Evolutionary conservation across 2,888 invertebrate species (phyloP).

Genomic region (Xestia ashworthii): DNA sequence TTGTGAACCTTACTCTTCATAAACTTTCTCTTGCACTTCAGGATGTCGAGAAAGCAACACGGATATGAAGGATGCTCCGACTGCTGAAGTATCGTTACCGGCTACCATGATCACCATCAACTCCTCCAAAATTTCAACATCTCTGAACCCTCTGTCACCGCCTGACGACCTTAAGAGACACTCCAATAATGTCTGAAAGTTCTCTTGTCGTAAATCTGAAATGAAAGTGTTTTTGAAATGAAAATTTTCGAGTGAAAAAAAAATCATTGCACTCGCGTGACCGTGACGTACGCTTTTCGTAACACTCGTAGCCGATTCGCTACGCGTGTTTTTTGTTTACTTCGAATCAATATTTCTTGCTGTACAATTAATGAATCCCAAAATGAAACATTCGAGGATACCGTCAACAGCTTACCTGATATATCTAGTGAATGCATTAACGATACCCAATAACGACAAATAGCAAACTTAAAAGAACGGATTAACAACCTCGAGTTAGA

Average conservation of each 20-base stretch:
- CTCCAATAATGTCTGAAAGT: constrained; percentile 31
- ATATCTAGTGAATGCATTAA: no score
- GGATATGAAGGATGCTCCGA: constrained; percentile 69
- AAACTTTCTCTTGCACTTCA: constrained; percentile 74
- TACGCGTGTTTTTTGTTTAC: background rate
- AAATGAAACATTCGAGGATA: no score
- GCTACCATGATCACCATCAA: constrained; percentile 73
- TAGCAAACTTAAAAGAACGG: no score
- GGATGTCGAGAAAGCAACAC: constrained; percentile 71
- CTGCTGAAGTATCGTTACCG: constrained; percentile 79
- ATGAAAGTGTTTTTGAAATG: background rate
- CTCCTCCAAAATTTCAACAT: constrained; percentile 70
- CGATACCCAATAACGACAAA: no score
- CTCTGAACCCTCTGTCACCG: constrained; percentile 51
- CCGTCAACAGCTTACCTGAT: no score
- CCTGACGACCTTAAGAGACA: constrained; percentile 47
- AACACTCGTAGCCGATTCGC: no score
- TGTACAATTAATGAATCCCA: no score
- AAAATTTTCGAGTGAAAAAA: no score
- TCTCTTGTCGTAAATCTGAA: background rate
- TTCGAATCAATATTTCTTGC: no score
- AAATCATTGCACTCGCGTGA: no score
- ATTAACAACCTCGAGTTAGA: no score
- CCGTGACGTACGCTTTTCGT: no score
- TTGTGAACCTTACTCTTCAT: constrained; percentile 68